Percentiles rank a stretch among this genome's conserved stretches.
These are phyloP conservation scores for Drosophila obscura DNA, from an alignment of 1,140 invertebrate species.

Conservation along the genomic window DNA sequence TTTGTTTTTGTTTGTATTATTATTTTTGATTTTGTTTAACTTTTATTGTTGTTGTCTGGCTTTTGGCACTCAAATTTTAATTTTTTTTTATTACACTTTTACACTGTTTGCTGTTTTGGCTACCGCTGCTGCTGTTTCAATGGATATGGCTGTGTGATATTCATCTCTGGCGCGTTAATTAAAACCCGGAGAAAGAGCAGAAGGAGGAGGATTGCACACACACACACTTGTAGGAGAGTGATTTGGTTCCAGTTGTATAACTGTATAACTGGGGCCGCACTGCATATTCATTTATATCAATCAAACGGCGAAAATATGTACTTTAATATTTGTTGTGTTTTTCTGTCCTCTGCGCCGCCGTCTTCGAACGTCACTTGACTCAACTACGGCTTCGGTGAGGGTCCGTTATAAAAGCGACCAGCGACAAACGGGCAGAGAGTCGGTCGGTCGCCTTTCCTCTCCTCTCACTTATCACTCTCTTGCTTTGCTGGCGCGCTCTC, in stretches of 20 bases:
- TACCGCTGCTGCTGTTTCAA: background rate
- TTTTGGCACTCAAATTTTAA: slow-evolving; percentile 49
- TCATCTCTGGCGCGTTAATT: slow-evolving; percentile 49
- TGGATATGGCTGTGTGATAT: slow-evolving; percentile 17
- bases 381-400: slow-evolving; percentile 75
- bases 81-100: slow-evolving; percentile 59
- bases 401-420: slow-evolving; percentile 48
- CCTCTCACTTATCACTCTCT: slow-evolving; percentile 64
- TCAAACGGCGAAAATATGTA: slow-evolving; percentile 43
- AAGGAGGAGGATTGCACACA: slow-evolving; percentile 20
- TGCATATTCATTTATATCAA: slow-evolving; percentile 76
- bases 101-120: slow-evolving; percentile 15
- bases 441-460: background rate
- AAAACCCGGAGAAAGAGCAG: slow-evolving; percentile 8
- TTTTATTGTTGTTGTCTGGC: slow-evolving; percentile 54
- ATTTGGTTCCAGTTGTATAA: slow-evolving; percentile 51
- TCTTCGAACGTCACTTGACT: slow-evolving; percentile 70
- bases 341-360: slow-evolving; percentile 48
- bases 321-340: slow-evolving; percentile 49
- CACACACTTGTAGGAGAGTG: slow-evolving; percentile 38
- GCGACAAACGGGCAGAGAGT: slow-evolving; percentile 23
- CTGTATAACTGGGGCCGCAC: slow-evolving; percentile 19
- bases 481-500: slow-evolving; percentile 2
- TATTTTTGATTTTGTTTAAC: slow-evolving; percentile 26
- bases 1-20: slow-evolving; percentile 20